phyloP scores from a whole-genome alignment of 2,113 vertebrate genomes.

The Heterochromis multidens region DNA sequence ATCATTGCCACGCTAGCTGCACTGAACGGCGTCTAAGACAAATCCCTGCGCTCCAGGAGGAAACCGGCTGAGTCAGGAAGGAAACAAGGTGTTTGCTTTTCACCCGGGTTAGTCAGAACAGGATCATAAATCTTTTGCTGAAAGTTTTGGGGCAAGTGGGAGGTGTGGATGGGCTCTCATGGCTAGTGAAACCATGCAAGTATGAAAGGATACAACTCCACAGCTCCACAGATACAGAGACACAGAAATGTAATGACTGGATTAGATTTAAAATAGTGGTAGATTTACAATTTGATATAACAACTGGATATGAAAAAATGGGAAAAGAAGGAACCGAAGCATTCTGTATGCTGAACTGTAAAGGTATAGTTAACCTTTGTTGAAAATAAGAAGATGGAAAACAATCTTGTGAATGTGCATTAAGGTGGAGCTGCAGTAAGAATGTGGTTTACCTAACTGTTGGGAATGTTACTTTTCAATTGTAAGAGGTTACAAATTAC shows the following conservation, averaged over 20 bases:
- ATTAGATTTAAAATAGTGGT: background rate
- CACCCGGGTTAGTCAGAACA: slow-evolving; percentile 12
- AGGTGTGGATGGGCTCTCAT: background rate
- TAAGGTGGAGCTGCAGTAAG: background rate
- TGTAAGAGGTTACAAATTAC: background rate
- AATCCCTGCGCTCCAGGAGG: background rate
- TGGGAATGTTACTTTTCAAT: background rate
- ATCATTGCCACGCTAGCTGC: background rate
- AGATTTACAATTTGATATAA: background rate
- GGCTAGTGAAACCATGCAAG: background rate
- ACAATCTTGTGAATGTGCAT: background rate
- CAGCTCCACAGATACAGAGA: background rate
- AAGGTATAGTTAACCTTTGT: background rate
- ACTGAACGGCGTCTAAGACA: background rate
- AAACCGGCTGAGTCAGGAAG: slow-evolving; percentile 54
- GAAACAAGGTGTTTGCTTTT: slow-evolving; percentile 23
- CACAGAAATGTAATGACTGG: background rate
- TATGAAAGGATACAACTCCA: background rate
- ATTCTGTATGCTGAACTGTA: background rate
- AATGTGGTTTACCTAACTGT: too few relatives aligned
- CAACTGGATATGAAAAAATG: background rate
- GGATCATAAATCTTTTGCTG: slow-evolving; percentile 45
- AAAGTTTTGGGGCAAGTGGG: slow-evolving; percentile 36
- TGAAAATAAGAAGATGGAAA: background rate
- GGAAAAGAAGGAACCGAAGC: background rate